Conservation (phyloP, 2,888 invertebrate species). For the Elmis aenea region DNA sequence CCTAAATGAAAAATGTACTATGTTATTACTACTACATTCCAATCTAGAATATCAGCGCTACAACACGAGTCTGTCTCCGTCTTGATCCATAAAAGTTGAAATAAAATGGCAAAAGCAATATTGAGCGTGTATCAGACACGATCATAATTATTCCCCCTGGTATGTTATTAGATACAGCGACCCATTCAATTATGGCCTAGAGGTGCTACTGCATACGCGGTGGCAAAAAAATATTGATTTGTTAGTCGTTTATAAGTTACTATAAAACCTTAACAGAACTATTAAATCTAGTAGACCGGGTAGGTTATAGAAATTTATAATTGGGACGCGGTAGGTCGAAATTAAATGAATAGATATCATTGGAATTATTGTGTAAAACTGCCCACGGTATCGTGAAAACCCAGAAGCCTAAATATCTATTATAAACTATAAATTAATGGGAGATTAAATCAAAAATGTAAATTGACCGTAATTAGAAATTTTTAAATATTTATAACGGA, state of each 20-base stretch:
- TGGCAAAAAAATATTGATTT: slow-evolving; percentile 24
- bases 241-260: slow-evolving; percentile 17
- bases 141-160: too few species aligned
- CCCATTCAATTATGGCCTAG: slow-evolving; percentile 21
- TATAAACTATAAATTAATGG: neutral
- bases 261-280: slow-evolving; percentile 13
- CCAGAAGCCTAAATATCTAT: slow-evolving; percentile 16
- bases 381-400: slow-evolving; percentile 19
- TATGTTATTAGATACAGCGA: slow-evolving; percentile 7
- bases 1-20: too few species aligned
- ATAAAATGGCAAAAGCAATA: too few species aligned
- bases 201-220: slow-evolving; percentile 22
- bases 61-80: too few species aligned
- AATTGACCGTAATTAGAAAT: too few species aligned
- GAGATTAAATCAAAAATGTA: neutral
- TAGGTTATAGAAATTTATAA: slow-evolving; percentile 22
- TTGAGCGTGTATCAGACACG: too few species aligned
- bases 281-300: slow-evolving; percentile 15
- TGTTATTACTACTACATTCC: too few species aligned
- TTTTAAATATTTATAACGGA: too few species aligned
- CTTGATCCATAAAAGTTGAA: too few species aligned
- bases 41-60: too few species aligned
- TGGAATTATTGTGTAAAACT: slow-evolving; percentile 25
- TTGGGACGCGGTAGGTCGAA: slow-evolving; percentile 14
- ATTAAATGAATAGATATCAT: slow-evolving; percentile 16